Conservation (phyloP, 2,113 vertebrate genomes). For the Aythya baeri region DNA sequence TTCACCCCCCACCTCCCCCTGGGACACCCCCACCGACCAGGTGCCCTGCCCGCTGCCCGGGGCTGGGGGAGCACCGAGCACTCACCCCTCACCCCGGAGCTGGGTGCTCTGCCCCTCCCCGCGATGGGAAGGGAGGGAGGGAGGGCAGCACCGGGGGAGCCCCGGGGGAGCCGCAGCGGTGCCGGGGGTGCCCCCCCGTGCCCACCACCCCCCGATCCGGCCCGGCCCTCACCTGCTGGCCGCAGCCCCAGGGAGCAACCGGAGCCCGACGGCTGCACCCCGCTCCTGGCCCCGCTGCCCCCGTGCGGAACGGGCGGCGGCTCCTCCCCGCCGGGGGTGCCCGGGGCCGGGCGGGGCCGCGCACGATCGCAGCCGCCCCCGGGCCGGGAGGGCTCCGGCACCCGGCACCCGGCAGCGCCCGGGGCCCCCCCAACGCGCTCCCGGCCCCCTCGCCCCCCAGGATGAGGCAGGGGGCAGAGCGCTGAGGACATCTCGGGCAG, state of each 20-base stretch:
- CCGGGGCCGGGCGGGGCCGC: neutral
- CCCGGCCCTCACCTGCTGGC: neutral
- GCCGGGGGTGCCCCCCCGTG: too few species aligned
- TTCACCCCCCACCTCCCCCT: too few species aligned
- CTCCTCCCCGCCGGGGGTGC: neutral
- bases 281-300: neutral
- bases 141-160: neutral
- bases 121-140: neutral
- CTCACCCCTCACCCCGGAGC: too few species aligned
- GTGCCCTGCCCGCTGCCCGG: neutral
- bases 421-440: rapidly evolving
- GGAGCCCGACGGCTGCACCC: neutral
- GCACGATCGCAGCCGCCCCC: neutral
- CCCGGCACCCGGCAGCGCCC: too few species aligned
- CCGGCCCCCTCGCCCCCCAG: neutral
- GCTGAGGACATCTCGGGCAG: neutral
- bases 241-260: neutral
- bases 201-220: too few species aligned
- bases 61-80: neutral
- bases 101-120: neutral
- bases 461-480: neutral
- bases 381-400: too few species aligned
- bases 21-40: neutral
- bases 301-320: neutral
- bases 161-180: neutral